Evolutionary conservation across 2,797 vertebrate genomes (phyloP), one percentile per base, ranked within the genome.

Genomic region (Microcaecilia unicolor): DNA sequence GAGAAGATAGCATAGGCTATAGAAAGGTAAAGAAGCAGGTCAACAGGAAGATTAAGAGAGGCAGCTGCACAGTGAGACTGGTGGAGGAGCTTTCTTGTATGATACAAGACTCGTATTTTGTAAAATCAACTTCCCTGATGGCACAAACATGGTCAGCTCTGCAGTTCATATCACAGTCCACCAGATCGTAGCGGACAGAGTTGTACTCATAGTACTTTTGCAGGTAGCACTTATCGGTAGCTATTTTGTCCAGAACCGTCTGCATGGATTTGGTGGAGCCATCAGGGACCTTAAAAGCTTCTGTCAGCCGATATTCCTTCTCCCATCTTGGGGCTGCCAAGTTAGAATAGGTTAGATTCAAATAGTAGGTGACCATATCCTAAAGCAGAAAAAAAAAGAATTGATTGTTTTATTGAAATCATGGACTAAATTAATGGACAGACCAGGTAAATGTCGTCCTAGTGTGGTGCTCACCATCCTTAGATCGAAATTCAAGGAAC

Each of bases 281-380:
- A 1, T 94, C 72, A 0, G 74, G 68, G 7, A 95, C 80, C 2
- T 34, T 49, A 59, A 90, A 99, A 37, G 84, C 83, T 38, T 88
- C 71, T 0, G 87, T 93, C 50, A 97, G 71, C 4, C 75, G 81
- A 45, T 99, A 98, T 55, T 97, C 92, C 3, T 88, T 83, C 47
- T 92, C 81, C 96, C 96, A 99, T 4, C 10, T 24, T 0, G 73
- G 85, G 1, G 2, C 14, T 7, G 34, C 60, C 7, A 6, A 9
- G 41, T 97, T 97, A 8, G 90, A 91, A 2, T 3, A 67, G 6
- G 84, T 89, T 39, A 99, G 72, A 61, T 98, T 92, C 55, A 97
- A 22, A 35, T 91, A 98, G 48, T 96, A 90, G 6, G 93, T 98
- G 58, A 89, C 74, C 55, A 88, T 61, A 41, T 98, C 93, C 96